Conservation (phyloP, 2,797 vertebrate species). For the Clarias fuscus region DNA sequence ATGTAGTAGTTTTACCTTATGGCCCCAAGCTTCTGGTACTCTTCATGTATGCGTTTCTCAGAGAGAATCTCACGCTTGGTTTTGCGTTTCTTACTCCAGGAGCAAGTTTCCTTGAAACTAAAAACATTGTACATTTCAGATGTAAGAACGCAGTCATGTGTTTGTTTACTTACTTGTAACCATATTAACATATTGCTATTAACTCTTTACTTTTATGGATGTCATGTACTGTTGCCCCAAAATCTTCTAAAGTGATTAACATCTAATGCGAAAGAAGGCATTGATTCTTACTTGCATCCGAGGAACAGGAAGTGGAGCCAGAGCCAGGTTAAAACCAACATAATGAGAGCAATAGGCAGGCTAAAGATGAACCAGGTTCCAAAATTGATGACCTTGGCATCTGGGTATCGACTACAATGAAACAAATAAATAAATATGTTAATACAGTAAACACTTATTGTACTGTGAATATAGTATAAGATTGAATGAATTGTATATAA, state of each 20-base stretch:
- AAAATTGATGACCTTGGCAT: slow-evolving; percentile 93
- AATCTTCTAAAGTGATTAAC: neutral
- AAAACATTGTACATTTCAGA: neutral
- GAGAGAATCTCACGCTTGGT: slow-evolving; percentile 90
- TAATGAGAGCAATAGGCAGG: slow-evolving; percentile 92
- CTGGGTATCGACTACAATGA: slow-evolving; percentile 85
- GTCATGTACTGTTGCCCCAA: neutral
- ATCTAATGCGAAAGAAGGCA: neutral
- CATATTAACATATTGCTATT: neutral
- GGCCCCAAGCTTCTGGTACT: slow-evolving; percentile 90
- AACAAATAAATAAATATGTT: neutral
- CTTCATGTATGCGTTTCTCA: slow-evolving; percentile 91
- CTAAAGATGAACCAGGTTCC: slow-evolving; percentile 99
- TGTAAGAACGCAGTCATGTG: neutral
- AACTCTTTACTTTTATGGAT: neutral
- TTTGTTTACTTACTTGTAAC: neutral
- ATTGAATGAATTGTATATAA: neutral
- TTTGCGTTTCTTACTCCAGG: slow-evolving; percentile 94
- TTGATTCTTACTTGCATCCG: slow-evolving; percentile 90
- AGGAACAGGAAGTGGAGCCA: slow-evolving; percentile 97
- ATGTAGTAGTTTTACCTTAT: slow-evolving; percentile 77
- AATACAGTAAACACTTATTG: neutral
- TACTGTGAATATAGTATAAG: neutral
- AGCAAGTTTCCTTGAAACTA: slow-evolving; percentile 96
- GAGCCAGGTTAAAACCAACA: slow-evolving; percentile 94